phyloP scores from a whole-genome alignment of 2,113 vertebrate species.

The Callipepla squamata region DNA sequence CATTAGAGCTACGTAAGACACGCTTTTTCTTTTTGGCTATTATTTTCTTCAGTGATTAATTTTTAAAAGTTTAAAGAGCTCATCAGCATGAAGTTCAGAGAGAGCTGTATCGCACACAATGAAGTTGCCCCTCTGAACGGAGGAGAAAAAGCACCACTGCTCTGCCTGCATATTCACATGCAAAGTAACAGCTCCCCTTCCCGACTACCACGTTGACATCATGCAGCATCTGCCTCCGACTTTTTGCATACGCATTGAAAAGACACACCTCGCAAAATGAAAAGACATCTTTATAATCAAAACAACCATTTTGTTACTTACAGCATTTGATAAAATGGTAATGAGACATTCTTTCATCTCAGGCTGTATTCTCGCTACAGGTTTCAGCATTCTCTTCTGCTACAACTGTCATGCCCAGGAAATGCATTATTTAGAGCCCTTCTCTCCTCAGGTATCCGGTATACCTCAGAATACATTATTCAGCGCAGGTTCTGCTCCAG shows the following conservation, averaged over 20 bases:
- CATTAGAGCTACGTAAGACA: background rate
- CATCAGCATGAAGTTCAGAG: background rate
- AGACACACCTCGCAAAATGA: conserved; percentile 33
- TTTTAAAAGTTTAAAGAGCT: conserved; percentile 44
- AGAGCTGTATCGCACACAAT: conserved; percentile 17
- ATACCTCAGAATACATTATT: conserved; percentile 81
- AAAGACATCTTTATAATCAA: conserved; percentile 14
- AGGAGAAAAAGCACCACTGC: background rate
- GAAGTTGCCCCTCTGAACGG: conserved; percentile 26
- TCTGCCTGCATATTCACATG: conserved; percentile 54
- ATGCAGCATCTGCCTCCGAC: conserved; percentile 45
- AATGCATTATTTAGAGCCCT: conserved; percentile 85
- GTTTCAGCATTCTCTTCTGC: conserved; percentile 81
- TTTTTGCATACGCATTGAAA: conserved; percentile 52
- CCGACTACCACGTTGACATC: conserved; percentile 14
- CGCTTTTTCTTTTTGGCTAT: background rate
- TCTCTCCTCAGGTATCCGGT: conserved; percentile 81
- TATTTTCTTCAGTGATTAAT: background rate
- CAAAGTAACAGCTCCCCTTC: conserved; percentile 45
- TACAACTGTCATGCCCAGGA: conserved; percentile 72
- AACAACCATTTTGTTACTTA: conserved; percentile 82
- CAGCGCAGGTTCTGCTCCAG: conserved; percentile 64
- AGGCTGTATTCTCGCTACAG: conserved; percentile 76
- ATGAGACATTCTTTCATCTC: conserved; percentile 90
- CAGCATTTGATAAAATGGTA: conserved; percentile 97